These are phyloP conservation scores for Crioceris asparagi DNA, from an alignment of 2,888 invertebrate species.

Conservation along the genomic window DNA sequence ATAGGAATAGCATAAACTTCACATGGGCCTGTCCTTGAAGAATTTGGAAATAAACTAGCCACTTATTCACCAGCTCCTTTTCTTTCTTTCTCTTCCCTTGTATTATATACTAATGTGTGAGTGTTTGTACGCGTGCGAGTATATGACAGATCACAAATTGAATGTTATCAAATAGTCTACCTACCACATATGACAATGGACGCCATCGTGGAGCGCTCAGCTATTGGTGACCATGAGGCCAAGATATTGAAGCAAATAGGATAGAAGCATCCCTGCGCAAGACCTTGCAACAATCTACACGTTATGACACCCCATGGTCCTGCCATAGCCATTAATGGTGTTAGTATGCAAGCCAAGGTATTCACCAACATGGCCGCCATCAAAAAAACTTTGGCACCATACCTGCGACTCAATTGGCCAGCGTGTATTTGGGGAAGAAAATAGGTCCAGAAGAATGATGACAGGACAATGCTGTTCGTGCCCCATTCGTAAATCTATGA, in stretches of 20 bases:
- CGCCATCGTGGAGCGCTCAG: slow-evolving; percentile 57
- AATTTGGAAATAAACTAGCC: too few species aligned
- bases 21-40: too few species aligned
- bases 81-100: too few species aligned
- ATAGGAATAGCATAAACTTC: too few species aligned
- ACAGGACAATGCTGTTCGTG: slow-evolving; percentile 45
- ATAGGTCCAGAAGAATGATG: slow-evolving; percentile 75
- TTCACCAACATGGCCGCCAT: slow-evolving; percentile 46
- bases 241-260: slow-evolving; percentile 61
- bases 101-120: too few species aligned
- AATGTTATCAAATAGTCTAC: too few species aligned
- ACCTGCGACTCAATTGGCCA: slow-evolving; percentile 56
- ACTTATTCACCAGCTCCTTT: too few species aligned
- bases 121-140: too few species aligned
- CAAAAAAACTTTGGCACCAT: slow-evolving; percentile 62
- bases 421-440: slow-evolving; percentile 61
- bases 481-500: slow-evolving; percentile 30
- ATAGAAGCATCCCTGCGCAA: slow-evolving; percentile 62
- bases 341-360: slow-evolving; percentile 52
- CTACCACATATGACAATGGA: slow-evolving; percentile 52
- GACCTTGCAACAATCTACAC: slow-evolving; percentile 59
- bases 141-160: too few species aligned
- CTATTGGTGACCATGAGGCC: slow-evolving; percentile 61
- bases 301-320: slow-evolving; percentile 50
- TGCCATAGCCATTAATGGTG: slow-evolving; percentile 54